Evolutionary conservation across 2,888 invertebrate species (phyloP).

Genomic region (Augochlorella aurata): DNA sequence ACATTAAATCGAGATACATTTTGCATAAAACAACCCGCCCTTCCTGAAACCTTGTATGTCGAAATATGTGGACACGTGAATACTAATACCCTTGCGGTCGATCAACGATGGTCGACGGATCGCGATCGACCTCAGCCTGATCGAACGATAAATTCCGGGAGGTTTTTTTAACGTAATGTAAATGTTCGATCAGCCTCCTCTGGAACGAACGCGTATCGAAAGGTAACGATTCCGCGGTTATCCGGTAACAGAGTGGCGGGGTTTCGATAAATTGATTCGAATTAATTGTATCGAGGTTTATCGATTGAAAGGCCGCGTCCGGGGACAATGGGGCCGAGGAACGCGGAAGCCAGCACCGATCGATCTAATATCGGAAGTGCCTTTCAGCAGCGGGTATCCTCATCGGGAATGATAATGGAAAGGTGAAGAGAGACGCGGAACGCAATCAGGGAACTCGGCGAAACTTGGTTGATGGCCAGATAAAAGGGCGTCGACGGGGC

Average conservation of each 20-base stretch:
- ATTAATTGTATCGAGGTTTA: not conserved
- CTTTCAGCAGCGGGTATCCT: not conserved
- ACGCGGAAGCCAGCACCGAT: not conserved
- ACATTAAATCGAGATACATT: too few species aligned
- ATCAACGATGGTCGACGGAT: too few species aligned
- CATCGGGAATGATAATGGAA: not conserved
- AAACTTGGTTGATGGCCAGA: not conserved
- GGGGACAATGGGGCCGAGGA: not conserved
- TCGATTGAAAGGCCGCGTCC: not conserved
- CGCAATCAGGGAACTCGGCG: not conserved
- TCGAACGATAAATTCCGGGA: too few species aligned
- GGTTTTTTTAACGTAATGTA: too few species aligned
- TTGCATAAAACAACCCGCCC: too few species aligned
- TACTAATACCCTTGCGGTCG: too few species aligned
- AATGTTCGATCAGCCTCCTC: too few species aligned
- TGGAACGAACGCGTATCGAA: too few species aligned
- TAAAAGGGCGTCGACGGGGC: slow-evolving; percentile 10
- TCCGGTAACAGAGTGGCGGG: not conserved
- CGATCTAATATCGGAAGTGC: slow-evolving; percentile 2
- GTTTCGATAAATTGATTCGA: not conserved
- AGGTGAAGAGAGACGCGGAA: not conserved
- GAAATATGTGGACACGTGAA: too few species aligned
- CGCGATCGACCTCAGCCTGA: too few species aligned
- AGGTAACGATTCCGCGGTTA: not conserved
- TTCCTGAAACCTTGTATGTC: too few species aligned